phyloP scores from a whole-genome alignment of 2,113 vertebrate genomes.

The Rostratula benghalensis region DNA sequence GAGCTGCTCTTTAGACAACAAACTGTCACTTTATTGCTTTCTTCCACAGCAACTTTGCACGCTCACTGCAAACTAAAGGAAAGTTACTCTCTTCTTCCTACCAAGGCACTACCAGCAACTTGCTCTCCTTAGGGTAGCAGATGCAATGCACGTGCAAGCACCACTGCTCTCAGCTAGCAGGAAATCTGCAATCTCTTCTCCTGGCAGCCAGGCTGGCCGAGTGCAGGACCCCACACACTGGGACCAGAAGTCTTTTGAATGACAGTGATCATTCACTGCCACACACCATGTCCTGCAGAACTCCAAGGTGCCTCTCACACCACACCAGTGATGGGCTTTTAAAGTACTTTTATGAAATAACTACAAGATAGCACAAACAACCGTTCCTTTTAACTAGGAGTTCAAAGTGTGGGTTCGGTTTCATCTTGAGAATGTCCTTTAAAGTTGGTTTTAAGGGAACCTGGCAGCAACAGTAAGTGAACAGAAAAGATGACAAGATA shows the following conservation, averaged over 20 bases:
- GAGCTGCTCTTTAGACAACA: background rate
- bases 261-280: background rate
- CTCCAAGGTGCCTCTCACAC: background rate
- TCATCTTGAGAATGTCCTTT: background rate
- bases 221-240: background rate
- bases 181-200: background rate
- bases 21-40: background rate
- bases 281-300: background rate
- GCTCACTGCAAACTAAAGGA: background rate
- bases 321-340: background rate
- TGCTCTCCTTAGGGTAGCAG: background rate
- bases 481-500: conserved; percentile 18
- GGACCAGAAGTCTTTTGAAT: background rate
- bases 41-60: background rate
- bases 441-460: conserved; percentile 7
- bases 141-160: background rate
- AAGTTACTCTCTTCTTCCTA: background rate
- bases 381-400: background rate
- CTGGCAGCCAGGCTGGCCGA: background rate
- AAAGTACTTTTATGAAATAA: background rate
- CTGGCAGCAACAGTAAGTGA: background rate
- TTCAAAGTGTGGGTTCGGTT: background rate
- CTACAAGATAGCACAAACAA: background rate
- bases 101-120: background rate
- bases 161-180: background rate